These are phyloP conservation scores for Cataglyphis cursor DNA, from an alignment of 2,888 invertebrate genomes.

Conservation along the genomic window DNA sequence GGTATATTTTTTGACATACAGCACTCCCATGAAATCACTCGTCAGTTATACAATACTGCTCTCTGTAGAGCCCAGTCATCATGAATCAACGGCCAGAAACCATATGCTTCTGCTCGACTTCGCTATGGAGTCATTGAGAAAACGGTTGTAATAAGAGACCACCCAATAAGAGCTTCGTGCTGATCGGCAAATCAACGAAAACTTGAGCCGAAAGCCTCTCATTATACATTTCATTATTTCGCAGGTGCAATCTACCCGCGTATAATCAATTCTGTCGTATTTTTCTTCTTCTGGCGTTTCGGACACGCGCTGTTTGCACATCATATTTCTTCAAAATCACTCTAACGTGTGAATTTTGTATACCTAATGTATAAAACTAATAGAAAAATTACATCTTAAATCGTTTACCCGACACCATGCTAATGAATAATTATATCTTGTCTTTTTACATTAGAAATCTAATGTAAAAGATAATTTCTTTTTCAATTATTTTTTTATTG, in stretches of 20 bases:
- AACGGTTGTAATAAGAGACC: slow-evolving; percentile 76
- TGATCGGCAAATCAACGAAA: slow-evolving; percentile 73
- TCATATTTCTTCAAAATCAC: slow-evolving; percentile 8
- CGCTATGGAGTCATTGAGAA: slow-evolving; percentile 75
- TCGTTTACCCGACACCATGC: neutral
- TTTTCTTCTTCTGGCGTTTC: neutral
- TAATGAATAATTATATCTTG: slow-evolving; percentile 10
- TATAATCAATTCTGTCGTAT: slow-evolving; percentile 38
- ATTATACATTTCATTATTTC: slow-evolving; percentile 66
- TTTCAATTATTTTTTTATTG: neutral
- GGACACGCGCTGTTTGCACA: slow-evolving; percentile 27
- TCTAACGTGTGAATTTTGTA: slow-evolving; percentile 13
- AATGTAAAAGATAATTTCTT: neutral
- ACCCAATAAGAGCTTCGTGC: slow-evolving; percentile 73
- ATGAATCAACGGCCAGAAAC: slow-evolving; percentile 71
- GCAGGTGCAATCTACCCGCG: slow-evolving; percentile 44
- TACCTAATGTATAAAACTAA: neutral
- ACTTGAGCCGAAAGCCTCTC: slow-evolving; percentile 67
- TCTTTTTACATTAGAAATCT: neutral
- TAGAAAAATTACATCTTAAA: neutral
- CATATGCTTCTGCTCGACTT: slow-evolving; percentile 75
- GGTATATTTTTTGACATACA: slow-evolving; percentile 62
- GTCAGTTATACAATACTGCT: slow-evolving; percentile 69
- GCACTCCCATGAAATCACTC: slow-evolving; percentile 74
- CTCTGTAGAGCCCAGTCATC: slow-evolving; percentile 75